These are phyloP conservation scores for Lutjanus argentimaculatus DNA, from an alignment of 2,797 vertebrate genomes.

Conservation along the genomic window DNA sequence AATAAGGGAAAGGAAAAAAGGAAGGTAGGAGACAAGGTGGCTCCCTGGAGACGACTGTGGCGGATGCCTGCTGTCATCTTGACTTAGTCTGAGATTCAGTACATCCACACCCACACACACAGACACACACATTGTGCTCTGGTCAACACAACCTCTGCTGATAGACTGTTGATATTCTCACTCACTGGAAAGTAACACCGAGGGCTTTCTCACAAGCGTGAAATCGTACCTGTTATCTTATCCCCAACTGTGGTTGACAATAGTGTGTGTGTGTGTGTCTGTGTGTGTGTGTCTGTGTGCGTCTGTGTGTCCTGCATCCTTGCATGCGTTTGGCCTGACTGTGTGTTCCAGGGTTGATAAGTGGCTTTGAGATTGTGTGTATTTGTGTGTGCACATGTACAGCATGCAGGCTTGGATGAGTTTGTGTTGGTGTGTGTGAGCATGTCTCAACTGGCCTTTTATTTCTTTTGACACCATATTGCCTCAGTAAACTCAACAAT, in stretches of 20 bases:
- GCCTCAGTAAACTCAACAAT: neutral
- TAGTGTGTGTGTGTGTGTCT: slow-evolving; percentile 16
- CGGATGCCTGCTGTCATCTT: slow-evolving; percentile 29
- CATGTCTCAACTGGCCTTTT: neutral
- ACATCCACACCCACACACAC: slow-evolving; percentile 13
- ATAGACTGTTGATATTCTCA: slow-evolving; percentile 44
- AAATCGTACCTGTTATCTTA: slow-evolving; percentile 54
- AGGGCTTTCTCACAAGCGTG: slow-evolving; percentile 44
- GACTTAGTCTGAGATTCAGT: slow-evolving; percentile 23
- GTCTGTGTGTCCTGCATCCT: slow-evolving; percentile 1
- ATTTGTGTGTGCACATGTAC: neutral
- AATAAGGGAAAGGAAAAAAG: slow-evolving; percentile 4
- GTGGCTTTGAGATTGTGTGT: neutral
- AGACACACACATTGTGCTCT: slow-evolving; percentile 10
- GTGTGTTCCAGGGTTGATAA: slow-evolving; percentile 1
- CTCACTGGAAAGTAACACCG: slow-evolving; percentile 31
- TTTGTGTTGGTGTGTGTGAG: neutral
- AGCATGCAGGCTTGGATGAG: neutral
- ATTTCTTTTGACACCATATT: neutral
- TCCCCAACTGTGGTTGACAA: slow-evolving; percentile 15
- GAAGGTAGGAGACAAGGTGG: slow-evolving; percentile 13
- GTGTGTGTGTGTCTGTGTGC: slow-evolving; percentile 17
- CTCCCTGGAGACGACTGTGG: slow-evolving; percentile 11
- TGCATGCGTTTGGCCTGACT: slow-evolving; percentile 17
- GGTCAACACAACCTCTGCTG: slow-evolving; percentile 29